Evolutionary conservation across 2,888 invertebrate genomes (phyloP).

Genomic region (Sarcophaga carnaria): DNA sequence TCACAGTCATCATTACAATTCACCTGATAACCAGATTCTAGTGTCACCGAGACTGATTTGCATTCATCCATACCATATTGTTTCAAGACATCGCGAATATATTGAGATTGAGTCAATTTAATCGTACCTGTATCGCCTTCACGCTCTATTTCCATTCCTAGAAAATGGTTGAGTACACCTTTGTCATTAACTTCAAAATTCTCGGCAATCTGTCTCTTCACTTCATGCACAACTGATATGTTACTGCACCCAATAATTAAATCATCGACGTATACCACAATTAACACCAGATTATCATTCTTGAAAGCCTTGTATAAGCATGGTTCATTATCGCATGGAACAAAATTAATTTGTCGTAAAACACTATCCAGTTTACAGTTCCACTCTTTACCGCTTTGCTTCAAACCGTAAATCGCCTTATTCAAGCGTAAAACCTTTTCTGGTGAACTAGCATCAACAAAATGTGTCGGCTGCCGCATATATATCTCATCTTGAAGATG

Average conservation of each 20-base stretch:
- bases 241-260: not conserved
- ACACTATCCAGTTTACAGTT: no score
- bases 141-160: not conserved
- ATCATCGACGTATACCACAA: not conserved
- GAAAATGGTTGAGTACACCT: no score
- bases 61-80: conserved; percentile 24
- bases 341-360: no score
- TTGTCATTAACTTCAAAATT: no score
- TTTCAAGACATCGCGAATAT: conserved; percentile 1
- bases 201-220: no score
- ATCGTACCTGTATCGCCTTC: conserved; percentile 3
- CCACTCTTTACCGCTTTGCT: no score
- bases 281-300: not conserved
- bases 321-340: conserved; percentile 22
- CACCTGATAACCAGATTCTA: conserved; percentile 3
- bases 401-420: no score
- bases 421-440: no score
- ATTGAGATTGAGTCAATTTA: not conserved
- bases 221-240: no score
- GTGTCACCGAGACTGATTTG: not conserved
- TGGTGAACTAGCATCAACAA: not conserved
- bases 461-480: conserved; percentile 38
- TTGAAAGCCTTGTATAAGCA: conserved; percentile 10
- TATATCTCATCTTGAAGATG: conserved; percentile 43
- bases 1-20: not conserved